Percentiles rank a stretch among this genome's conserved stretches.
phyloP scores from a whole-genome alignment of 1,140 invertebrate species.

The Daktulosphaira vitifoliae region DNA sequence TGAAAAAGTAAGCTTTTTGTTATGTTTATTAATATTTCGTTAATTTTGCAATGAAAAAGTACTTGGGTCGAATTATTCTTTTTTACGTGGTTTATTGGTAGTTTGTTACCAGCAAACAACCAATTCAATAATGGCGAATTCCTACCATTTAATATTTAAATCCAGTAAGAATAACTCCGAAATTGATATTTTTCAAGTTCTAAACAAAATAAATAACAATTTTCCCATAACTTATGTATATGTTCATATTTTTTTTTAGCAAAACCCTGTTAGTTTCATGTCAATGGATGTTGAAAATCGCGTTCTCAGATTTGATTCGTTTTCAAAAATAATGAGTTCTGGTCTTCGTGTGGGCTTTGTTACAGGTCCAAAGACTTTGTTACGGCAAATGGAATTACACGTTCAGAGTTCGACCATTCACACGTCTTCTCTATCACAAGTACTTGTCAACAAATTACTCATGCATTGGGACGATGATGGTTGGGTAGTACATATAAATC shows the following conservation, averaged over 20 bases:
- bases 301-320: constrained; percentile 68
- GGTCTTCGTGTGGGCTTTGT: constrained; percentile 62
- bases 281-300: constrained; percentile 66
- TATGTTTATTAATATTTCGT: too few relatives aligned
- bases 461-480: constrained; percentile 53
- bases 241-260: too few relatives aligned
- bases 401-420: constrained; percentile 65
- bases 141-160: too few relatives aligned
- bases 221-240: too few relatives aligned
- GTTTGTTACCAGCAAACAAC: too few relatives aligned
- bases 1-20: constrained; percentile 42
- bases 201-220: too few relatives aligned
- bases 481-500: constrained; percentile 52
- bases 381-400: constrained; percentile 58
- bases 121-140: too few relatives aligned
- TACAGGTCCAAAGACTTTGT: constrained; percentile 55
- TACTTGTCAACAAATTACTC: constrained; percentile 55
- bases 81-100: too few relatives aligned
- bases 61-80: too few relatives aligned
- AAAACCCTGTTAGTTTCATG: constrained; percentile 58
- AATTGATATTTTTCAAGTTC: too few relatives aligned
- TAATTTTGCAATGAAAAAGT: too few relatives aligned
- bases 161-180: too few relatives aligned
- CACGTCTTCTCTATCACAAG: constrained; percentile 59
- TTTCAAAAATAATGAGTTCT: constrained; percentile 69